Evolutionary conservation across 2,113 vertebrate species (phyloP).

Genomic region (Phalacrocorax pelagicus): DNA sequence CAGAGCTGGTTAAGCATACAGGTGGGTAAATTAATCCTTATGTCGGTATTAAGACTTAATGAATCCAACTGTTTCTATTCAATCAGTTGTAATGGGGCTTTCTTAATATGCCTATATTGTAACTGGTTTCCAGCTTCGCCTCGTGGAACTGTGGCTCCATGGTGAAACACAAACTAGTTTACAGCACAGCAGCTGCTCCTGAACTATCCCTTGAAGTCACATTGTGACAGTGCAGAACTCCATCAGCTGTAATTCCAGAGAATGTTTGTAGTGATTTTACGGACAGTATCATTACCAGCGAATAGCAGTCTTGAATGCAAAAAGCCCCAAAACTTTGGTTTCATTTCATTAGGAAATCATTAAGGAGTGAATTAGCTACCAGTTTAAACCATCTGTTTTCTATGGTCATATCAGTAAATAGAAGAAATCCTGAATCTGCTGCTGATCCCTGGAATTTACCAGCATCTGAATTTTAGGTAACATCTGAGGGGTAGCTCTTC

Average conservation of each 20-base stretch:
- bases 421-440: background rate
- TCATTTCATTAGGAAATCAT: background rate
- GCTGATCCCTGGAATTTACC: background rate
- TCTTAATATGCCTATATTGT: background rate
- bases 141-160: background rate
- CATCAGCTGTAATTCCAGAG: background rate
- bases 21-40: background rate
- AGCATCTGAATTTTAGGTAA: background rate
- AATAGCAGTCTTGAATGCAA: background rate
- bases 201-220: background rate
- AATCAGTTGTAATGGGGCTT: background rate
- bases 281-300: background rate
- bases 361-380: background rate
- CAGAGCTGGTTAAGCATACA: background rate
- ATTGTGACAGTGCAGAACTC: background rate
- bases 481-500: background rate
- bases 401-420: background rate
- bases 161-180: background rate
- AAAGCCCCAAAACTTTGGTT: background rate
- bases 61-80: background rate
- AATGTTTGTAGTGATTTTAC: background rate
- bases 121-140: background rate
- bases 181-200: background rate
- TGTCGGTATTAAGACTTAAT: background rate
- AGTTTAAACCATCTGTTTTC: background rate